phyloP scores from a whole-genome alignment of 2,797 vertebrate genomes.

The Phyllotis vaccarum region DNA sequence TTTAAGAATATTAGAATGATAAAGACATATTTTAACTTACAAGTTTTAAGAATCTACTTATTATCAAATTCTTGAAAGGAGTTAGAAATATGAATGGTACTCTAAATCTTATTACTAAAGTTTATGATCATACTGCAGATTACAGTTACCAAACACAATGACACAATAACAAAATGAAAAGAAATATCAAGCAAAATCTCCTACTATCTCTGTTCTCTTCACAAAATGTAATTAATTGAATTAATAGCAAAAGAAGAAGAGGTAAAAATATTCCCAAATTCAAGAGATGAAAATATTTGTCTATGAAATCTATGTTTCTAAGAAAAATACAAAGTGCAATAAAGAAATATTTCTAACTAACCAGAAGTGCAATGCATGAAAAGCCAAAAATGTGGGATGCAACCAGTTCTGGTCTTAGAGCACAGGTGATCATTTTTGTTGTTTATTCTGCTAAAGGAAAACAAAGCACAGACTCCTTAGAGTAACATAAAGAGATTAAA shows the following conservation, averaged over 20 bases:
- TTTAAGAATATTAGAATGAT: not conserved
- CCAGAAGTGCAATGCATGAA: not conserved
- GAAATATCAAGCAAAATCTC: not conserved
- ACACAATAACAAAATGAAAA: not conserved
- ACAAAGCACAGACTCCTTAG: not conserved
- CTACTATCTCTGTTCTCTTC: not conserved
- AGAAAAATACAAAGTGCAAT: not conserved
- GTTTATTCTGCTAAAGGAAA: not conserved
- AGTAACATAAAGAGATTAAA: not conserved
- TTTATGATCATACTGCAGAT: not conserved
- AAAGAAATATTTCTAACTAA: not conserved
- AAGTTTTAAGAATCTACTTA: not conserved
- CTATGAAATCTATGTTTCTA: not conserved
- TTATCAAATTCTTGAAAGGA: too few relatives aligned
- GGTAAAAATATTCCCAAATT: not conserved
- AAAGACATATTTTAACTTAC: not conserved
- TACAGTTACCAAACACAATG: not conserved
- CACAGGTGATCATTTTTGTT: not conserved
- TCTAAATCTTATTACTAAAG: not conserved
- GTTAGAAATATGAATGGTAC: not conserved
- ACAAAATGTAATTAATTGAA: not conserved
- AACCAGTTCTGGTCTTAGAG: not conserved
- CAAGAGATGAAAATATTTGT: not conserved
- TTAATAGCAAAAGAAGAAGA: not conserved
- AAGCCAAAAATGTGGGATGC: not conserved